phyloP scores from a whole-genome alignment of 2,113 vertebrate genomes.

The Platichthys stellatus region DNA sequence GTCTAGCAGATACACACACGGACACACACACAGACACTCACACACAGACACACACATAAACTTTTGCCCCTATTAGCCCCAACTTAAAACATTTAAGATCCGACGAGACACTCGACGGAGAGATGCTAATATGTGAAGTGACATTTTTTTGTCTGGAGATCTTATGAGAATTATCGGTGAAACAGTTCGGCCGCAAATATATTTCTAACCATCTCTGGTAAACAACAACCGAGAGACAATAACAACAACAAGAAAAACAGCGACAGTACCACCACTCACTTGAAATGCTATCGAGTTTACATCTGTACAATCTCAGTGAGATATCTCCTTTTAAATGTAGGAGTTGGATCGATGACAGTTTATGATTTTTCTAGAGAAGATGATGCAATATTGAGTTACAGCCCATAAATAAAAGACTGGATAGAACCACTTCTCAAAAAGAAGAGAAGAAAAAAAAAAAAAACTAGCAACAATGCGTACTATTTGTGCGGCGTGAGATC shows the following conservation, averaged over 20 bases:
- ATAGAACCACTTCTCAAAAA: neutral
- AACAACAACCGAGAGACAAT: constrained; percentile 28
- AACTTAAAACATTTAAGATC: constrained; percentile 72
- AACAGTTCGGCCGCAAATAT: neutral
- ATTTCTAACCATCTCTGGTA: constrained; percentile 43
- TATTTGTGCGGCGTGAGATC: neutral
- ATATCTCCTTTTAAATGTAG: neutral
- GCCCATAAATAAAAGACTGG: too few relatives aligned
- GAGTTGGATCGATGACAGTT: too few relatives aligned
- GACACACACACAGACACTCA: too few relatives aligned
- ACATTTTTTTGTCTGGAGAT: constrained; percentile 63
- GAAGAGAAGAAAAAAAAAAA: neutral
- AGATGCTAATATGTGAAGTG: too few relatives aligned
- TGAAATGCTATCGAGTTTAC: neutral
- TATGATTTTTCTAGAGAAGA: neutral
- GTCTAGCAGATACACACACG: constrained; percentile 1
- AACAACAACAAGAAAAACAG: constrained; percentile 14
- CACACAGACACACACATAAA: neutral
- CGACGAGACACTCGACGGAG: constrained; percentile 22
- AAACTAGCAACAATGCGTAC: neutral
- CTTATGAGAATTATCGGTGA: constrained; percentile 49
- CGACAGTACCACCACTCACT: neutral
- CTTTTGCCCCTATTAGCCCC: constrained; percentile 77
- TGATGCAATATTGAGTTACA: too few relatives aligned
- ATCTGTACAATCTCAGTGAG: neutral